Evolutionary conservation across 2,113 vertebrate species (phyloP), one percentile per base, ranked within the genome.

Genomic region (Aphyosemion australe): DNA sequence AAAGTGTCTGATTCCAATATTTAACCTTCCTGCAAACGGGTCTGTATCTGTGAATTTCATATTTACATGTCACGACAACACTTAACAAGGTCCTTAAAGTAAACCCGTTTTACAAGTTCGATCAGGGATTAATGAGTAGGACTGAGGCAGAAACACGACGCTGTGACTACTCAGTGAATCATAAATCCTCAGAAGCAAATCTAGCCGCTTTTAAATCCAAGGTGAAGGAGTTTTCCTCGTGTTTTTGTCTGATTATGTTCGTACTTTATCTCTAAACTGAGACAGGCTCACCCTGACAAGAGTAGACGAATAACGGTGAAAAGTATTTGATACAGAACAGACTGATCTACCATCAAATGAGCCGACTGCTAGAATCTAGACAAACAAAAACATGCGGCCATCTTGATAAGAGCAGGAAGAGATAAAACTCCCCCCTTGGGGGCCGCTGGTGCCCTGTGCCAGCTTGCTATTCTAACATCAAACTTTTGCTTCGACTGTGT

Each of bases 401-500:
- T 31, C 20, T 43, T 60, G 43, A 61, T 34, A 32, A 48, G 21
- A n/a, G 9, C 2, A 57, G n/a, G 37, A 14, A 31, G 12, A 18
- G 26, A 47, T n/a, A 31, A 59, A 8, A 11, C 26, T 26, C 26
- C 26, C 26, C 26, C 3, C 26, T 4, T 5, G 26, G 26, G n/a
- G 26, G 3, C 26, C 26, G 5, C 26, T 26, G 3, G 26, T 26
- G 26, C 26, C 26, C 26, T 5, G 1, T 2, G 26, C 5, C 26
- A 26, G 26, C 26, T 26, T 26, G 26, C 26, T 26, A 26, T 26
- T 26, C 26, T 26, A 4, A 26, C 26, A 26, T 26, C 26, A 2
- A 26, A 26, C 26, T 26, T 45, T 61, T 63, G 49, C 75, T 70
- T 5, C 63, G 10, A 48, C 0, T 58, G 71, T 80, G 26, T 77